Conservation (phyloP, 1,140 invertebrate genomes). For the Gonatopus flavifemur region DNA sequence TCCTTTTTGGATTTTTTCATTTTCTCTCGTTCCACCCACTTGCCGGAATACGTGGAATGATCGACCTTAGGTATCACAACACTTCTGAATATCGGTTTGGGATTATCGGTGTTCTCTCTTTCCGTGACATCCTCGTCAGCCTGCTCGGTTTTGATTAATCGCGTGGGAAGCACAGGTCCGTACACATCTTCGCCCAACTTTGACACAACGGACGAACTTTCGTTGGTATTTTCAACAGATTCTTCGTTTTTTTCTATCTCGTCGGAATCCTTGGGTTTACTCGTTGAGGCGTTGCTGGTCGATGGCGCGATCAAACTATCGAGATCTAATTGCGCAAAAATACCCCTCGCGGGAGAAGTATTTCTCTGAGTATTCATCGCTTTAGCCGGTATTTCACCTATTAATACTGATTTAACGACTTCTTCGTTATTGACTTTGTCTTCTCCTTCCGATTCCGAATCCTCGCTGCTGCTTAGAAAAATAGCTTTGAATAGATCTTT, state of each 20-base stretch:
- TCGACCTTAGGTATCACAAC: constrained; percentile 25
- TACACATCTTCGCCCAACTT: constrained; percentile 54
- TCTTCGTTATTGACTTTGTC: constrained; percentile 47
- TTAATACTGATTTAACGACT: constrained; percentile 37
- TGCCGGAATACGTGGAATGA: constrained; percentile 22
- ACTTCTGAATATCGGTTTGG: constrained; percentile 38
- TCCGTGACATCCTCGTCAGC: not conserved
- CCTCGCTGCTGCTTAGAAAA: constrained; percentile 67
- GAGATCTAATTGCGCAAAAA: constrained; percentile 74
- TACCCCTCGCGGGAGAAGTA: constrained; percentile 68
- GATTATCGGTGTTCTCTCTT: constrained; percentile 2
- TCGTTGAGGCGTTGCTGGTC: not conserved
- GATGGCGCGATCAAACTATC: constrained; percentile 55
- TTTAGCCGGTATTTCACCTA: constrained; percentile 40
- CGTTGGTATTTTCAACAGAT: not conserved
- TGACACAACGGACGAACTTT: not conserved
- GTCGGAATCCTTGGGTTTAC: not conserved
- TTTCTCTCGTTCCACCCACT: constrained; percentile 51
- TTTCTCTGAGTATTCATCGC: constrained; percentile 63
- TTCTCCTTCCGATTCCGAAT: constrained; percentile 53
- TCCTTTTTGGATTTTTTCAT: constrained; percentile 50
- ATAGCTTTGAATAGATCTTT: constrained; percentile 69
- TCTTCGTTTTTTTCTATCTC: constrained; percentile 1
- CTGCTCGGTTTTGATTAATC: constrained; percentile 4
- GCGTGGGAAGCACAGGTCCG: constrained; percentile 62